Evolutionary conservation across 2,797 vertebrate genomes (phyloP).

Genomic region (Rallus crepitans): DNA sequence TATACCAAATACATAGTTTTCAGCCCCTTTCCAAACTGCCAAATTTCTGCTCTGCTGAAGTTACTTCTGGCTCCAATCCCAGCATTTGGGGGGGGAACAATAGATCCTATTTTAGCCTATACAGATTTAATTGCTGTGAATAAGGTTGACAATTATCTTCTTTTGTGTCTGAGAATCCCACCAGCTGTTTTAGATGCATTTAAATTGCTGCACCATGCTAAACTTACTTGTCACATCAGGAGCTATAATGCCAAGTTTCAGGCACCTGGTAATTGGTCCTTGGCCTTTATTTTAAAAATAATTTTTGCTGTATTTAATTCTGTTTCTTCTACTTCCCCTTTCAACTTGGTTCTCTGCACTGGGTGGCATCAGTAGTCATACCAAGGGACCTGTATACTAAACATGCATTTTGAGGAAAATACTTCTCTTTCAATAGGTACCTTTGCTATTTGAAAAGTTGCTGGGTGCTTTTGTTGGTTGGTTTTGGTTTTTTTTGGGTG

Average conservation of each 20-base stretch:
- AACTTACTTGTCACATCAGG: neutral
- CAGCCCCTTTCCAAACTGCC: neutral
- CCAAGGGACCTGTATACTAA: neutral
- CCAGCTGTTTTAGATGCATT: slow-evolving; percentile 53
- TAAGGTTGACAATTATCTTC: slow-evolving; percentile 72
- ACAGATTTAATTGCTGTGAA: slow-evolving; percentile 66
- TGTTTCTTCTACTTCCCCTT: neutral
- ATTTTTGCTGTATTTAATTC: neutral
- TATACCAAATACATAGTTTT: neutral
- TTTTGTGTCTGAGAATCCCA: slow-evolving; percentile 57
- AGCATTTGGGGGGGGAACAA: slow-evolving; percentile 64
- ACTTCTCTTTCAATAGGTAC: too few relatives aligned
- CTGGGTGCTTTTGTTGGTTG: too few relatives aligned
- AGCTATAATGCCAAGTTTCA: neutral
- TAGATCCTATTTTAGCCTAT: slow-evolving; percentile 72
- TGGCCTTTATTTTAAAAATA: neutral
- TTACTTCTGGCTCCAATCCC: slow-evolving; percentile 51
- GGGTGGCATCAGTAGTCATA: neutral
- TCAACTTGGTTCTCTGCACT: neutral
- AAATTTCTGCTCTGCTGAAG: slow-evolving; percentile 16
- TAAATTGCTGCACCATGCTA: neutral
- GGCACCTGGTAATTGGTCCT: neutral
- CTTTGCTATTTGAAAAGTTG: too few relatives aligned
- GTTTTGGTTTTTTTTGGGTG: too few relatives aligned
- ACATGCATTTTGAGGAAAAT: neutral